Conservation (phyloP, 2,888 invertebrate genomes). For the Loripinus fragilis region DNA sequence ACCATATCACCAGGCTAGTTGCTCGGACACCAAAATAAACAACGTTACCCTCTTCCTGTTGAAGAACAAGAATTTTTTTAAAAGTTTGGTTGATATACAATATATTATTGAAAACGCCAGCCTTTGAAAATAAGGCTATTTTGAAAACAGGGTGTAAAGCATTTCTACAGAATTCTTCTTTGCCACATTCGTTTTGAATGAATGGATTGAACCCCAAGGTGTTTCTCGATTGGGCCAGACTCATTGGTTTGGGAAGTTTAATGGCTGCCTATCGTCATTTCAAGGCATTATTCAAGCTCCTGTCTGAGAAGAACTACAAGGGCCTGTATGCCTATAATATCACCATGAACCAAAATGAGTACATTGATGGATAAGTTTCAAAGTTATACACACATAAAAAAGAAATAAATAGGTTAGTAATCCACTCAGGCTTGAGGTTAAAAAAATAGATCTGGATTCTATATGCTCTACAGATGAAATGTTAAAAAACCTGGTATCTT, state of each 20-base stretch:
- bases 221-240: slow-evolving; percentile 11
- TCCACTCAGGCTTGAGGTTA: neutral
- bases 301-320: neutral
- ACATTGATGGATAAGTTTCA: neutral
- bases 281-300: neutral
- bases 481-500: too few relatives aligned
- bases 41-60: too few relatives aligned
- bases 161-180: neutral
- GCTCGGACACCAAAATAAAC: too few relatives aligned
- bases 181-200: neutral
- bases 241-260: neutral
- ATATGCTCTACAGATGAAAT: too few relatives aligned
- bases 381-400: neutral
- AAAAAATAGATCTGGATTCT: too few relatives aligned
- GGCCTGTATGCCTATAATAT: slow-evolving; percentile 4
- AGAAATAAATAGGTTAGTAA: neutral
- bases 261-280: slow-evolving; percentile 10
- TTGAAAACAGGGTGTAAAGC: neutral
- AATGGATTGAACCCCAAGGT: neutral
- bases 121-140: neutral
- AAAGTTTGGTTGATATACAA: too few relatives aligned
- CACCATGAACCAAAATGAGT: neutral
- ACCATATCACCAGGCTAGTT: too few relatives aligned
- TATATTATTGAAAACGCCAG: slow-evolving; percentile 5
- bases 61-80: too few relatives aligned